phyloP scores from a whole-genome alignment of 2,113 vertebrate species.

The Meleagris gallopavo region DNA sequence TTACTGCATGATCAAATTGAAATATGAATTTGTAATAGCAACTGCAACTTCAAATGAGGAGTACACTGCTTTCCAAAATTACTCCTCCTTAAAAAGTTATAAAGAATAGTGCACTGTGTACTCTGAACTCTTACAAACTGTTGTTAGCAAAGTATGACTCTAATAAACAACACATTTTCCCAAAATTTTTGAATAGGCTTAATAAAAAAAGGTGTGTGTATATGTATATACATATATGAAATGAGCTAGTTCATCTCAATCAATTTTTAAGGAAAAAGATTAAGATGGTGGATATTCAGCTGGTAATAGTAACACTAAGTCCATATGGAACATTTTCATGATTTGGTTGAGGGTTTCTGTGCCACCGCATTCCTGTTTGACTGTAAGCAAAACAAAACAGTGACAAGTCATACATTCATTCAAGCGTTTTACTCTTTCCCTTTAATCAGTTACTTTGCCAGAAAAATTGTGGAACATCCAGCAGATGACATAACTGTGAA shows the following conservation, averaged over 20 bases:
- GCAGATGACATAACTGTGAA: constrained; percentile 17
- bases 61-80: neutral
- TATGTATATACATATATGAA: neutral
- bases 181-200: neutral
- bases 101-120: neutral
- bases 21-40: constrained; percentile 38
- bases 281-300: neutral
- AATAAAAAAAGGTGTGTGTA: neutral
- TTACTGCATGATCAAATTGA: constrained; percentile 37
- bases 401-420: neutral
- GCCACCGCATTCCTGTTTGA: neutral
- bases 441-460: neutral
- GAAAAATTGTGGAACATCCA: neutral
- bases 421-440: neutral
- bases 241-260: neutral
- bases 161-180: constrained; percentile 33
- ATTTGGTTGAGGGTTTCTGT: neutral
- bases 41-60: neutral
- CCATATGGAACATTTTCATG: neutral
- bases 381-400: neutral
- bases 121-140: neutral
- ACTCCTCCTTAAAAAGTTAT: constrained; percentile 18
- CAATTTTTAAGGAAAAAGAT: neutral
- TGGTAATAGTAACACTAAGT: neutral
- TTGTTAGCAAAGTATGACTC: constrained; percentile 16